phyloP scores from a whole-genome alignment of 2,888 invertebrate species.

The Sepiola atlantica region DNA sequence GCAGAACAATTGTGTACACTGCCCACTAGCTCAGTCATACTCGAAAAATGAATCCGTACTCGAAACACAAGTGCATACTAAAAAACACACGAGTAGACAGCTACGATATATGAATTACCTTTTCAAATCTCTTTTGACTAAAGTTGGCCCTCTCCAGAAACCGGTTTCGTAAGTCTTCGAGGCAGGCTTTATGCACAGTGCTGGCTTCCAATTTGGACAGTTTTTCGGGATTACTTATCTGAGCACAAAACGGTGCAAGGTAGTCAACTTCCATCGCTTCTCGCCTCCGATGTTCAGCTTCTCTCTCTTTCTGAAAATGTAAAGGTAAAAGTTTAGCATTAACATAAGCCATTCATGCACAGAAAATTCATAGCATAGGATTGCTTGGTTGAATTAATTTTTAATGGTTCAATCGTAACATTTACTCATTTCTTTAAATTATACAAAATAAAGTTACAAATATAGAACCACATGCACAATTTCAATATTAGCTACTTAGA shows the following conservation, averaged over 20 bases:
- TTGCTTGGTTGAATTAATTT: too few species aligned
- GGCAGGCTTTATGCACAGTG: conserved; percentile 72
- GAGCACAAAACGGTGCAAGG: conserved; percentile 75
- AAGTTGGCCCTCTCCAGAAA: conserved; percentile 75
- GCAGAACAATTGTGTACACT: too few species aligned
- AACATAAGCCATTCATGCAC: background rate
- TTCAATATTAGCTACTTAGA: too few species aligned
- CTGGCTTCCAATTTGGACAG: conserved; percentile 68
- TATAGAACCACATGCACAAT: too few species aligned
- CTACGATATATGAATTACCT: conserved; percentile 58
- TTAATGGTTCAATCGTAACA: too few species aligned
- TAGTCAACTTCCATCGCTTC: conserved; percentile 75
- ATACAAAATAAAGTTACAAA: too few species aligned
- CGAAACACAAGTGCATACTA: too few species aligned
- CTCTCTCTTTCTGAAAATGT: conserved; percentile 64
- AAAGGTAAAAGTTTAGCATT: background rate
- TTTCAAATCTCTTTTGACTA: conserved; percentile 75
- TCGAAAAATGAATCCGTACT: too few species aligned
- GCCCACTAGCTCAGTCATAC: too few species aligned
- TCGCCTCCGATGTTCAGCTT: conserved; percentile 72
- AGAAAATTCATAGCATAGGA: background rate
- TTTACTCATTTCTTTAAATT: too few species aligned
- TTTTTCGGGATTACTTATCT: conserved; percentile 72
- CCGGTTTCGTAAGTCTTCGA: conserved; percentile 73
- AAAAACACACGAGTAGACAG: too few species aligned